Base-by-base conservation (phyloP, 1,140 invertebrate species). In the Halesus radiatus region DNA sequence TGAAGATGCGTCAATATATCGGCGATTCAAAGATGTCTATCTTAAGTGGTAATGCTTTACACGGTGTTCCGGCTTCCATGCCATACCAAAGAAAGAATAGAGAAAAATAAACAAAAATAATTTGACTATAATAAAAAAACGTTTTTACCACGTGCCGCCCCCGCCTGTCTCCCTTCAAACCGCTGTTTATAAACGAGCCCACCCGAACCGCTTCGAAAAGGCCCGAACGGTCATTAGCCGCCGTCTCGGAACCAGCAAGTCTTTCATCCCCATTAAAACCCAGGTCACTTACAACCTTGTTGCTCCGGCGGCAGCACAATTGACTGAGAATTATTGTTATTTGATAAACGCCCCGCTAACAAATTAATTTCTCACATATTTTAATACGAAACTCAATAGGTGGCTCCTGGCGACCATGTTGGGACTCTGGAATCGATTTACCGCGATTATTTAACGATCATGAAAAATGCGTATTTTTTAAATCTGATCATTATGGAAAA, bases 191-290 rank as follows among this genome's bases (percentile, higher is more conserved):
- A 52, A 68, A 52, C 76, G 76, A 77, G 76, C 58, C 58, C 76
- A 77, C 76, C 76, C 76, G 60, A 77, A 77, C 16, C 29, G 60
- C 20, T 62, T 62, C 75, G 75, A 66, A 77, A 77, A 77, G 20
- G 60, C 32, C 75, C 75, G 76, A 77, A 45, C 76, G 76, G 76
- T 77, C 76, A 77, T 66, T 77, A 77, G 74, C 74, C 60, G 76
- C 58, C 18, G 23, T 0, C 50, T 15, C 76, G 10, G 22, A 52
- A 29, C 15, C 13, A 54, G 52, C 66, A 26, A 3, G 60, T 16
- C 62, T 6, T 3, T 6, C 3, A 1, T 3, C 20, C 37, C 10
- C 1, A n/a, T 13, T 3, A 22, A 16, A 8, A 22, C 23, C 32
- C 29, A 56, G 32, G n/a, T n/a, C 2, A 66, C 76, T 23, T 77